Base-by-base conservation (phyloP, 2,888 invertebrate species). In the Automeris io region DNA sequence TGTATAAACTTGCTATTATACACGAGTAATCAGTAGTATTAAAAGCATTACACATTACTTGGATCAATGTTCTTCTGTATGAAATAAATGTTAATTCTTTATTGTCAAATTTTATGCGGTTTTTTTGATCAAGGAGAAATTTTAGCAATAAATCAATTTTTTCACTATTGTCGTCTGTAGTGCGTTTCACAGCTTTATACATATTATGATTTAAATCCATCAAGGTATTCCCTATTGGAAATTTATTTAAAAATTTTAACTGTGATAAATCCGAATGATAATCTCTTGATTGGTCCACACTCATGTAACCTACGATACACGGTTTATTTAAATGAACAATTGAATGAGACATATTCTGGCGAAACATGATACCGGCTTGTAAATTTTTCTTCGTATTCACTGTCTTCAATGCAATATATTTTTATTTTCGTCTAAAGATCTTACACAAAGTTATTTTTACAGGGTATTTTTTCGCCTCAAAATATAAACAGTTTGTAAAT, bases 11-110 rank as follows among this genome's bases (percentile, higher is more conserved):
- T 18, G 58, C 62, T 31, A 46, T 47, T 35, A 63, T 49, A 35
- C 37, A 33, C 7, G 56, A 11, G 24, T 52, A 51, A 18, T 58
- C 47, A 16, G 35, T 37, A 9, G 2, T 25, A 3, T 22, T 39
- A 35, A 51, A 59, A n/a, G 52, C 48, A 25, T 42, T 49, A 35
- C 55, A 59, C 59, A 68, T 62, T 11, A 62, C 45, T 37, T 51
- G 54, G 9, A 68, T 66, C 19, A 66, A 42, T n/a, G 54, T 57
- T 49, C 63, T 57, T 40, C 67, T 56, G 29, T 67, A 66, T 2
- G 54, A 48, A 25, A 67, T 46, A 37, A 67, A 56, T 8, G 39
- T 49, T 6, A 42, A 34, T 9, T 46, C 43, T 24, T 39, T 37
- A 6, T 40, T 39, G 4, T 44, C 11, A 13, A 43, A 35, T 19